Conservation (phyloP, 2,888 invertebrate genomes). For the Chymomyza fuscimana region DNA sequence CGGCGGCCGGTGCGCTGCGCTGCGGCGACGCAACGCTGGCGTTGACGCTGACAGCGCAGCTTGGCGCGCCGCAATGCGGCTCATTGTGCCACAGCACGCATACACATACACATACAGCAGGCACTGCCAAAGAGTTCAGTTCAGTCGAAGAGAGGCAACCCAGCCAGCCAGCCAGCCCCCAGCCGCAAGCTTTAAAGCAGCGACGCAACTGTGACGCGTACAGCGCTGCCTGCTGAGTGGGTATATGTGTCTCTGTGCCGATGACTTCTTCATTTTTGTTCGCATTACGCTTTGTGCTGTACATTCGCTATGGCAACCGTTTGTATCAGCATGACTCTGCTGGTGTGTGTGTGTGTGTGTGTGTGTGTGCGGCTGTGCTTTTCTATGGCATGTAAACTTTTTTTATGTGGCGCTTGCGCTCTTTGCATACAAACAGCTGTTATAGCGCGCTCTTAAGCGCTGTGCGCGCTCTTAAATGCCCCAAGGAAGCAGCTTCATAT, state of each 20-base stretch:
- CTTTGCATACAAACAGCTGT: background rate
- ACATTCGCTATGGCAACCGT: conserved; percentile 73
- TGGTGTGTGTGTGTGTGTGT: conserved; percentile 19
- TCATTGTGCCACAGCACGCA: conserved; percentile 51
- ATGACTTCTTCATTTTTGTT: conserved; percentile 66
- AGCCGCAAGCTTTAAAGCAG: conserved; percentile 18
- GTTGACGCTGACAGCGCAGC: background rate
- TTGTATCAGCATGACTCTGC: conserved; percentile 24
- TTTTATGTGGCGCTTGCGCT: conserved; percentile 42
- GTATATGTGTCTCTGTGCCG: conserved; percentile 79
- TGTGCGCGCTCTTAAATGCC: conserved; percentile 33
- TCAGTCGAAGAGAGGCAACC: conserved; percentile 29
- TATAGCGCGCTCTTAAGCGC: conserved; percentile 14
- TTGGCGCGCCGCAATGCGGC: conserved; percentile 62
- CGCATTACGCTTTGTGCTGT: conserved; percentile 66
- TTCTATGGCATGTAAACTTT: conserved; percentile 14
- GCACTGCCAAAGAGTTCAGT: conserved; percentile 15
- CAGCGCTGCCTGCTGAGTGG: conserved; percentile 68
- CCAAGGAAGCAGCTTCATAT: conserved; percentile 38
- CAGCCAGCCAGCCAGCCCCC: conserved; percentile 8
- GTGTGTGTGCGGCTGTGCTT: conserved; percentile 29
- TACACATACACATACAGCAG: conserved; percentile 28
- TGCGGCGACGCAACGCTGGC: conserved; percentile 30
- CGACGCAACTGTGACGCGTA: conserved; percentile 25
- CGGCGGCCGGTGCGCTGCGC: conserved; percentile 31